phyloP scores from a whole-genome alignment of 2,797 vertebrate genomes.

The Phyllotis vaccarum region DNA sequence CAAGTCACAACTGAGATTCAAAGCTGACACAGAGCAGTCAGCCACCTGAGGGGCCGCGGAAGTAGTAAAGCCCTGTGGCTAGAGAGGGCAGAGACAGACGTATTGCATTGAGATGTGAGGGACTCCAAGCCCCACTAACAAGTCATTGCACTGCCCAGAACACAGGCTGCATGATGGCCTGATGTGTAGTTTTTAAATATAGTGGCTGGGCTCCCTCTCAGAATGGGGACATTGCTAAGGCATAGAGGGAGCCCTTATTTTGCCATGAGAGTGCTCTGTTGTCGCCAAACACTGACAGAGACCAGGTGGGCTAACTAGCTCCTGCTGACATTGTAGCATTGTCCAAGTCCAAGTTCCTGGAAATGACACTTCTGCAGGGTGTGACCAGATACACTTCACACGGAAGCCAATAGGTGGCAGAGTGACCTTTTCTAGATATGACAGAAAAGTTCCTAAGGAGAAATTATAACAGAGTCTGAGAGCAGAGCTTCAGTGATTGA shows the following conservation, averaged over 20 bases:
- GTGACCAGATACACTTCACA: constrained; percentile 59
- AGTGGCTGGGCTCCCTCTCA: background rate
- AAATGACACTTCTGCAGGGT: constrained; percentile 49
- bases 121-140: accelerated
- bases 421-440: constrained; percentile 71
- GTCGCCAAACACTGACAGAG: background rate
- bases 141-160: background rate
- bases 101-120: too few relatives aligned
- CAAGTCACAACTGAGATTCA: accelerated
- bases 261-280: accelerated
- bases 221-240: background rate
- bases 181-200: background rate
- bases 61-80: background rate
- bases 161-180: background rate
- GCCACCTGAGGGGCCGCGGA: accelerated
- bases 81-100: too few relatives aligned
- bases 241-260: background rate
- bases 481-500: accelerated
- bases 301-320: too few relatives aligned
- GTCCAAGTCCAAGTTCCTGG: background rate
- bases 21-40: background rate
- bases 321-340: background rate
- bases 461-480: background rate
- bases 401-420: constrained; percentile 88
- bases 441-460: background rate